Percentiles rank a stretch among this genome's conserved stretches.
phyloP scores from a whole-genome alignment of 2,113 vertebrate species.

The Plecotus auritus region DNA sequence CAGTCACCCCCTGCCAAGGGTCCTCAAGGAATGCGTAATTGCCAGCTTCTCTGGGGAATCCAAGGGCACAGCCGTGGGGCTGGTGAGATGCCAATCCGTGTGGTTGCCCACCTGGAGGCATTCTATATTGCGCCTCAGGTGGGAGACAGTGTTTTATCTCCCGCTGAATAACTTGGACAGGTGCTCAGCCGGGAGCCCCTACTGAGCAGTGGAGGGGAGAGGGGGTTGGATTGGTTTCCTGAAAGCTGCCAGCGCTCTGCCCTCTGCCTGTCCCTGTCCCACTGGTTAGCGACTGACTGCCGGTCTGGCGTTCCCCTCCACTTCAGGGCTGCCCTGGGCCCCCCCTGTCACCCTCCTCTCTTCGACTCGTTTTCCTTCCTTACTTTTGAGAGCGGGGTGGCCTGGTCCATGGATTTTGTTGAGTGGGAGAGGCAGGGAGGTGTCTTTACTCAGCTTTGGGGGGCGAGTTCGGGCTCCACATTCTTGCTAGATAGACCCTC shows the following conservation, averaged over 20 bases:
- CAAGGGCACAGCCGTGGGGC: neutral
- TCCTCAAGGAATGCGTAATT: neutral
- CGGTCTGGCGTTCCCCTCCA: neutral
- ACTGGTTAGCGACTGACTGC: neutral
- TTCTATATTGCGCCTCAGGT: neutral
- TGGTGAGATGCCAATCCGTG: neutral
- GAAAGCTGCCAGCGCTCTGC: neutral
- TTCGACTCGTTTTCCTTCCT: neutral
- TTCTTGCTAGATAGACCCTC: neutral
- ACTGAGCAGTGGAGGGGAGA: neutral
- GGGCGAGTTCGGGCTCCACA: neutral
- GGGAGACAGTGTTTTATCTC: neutral
- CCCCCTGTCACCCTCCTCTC: neutral
- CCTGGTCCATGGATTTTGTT: neutral
- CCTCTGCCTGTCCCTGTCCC: neutral
- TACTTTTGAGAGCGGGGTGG: neutral
- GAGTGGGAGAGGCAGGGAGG: neutral
- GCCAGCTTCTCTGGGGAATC: neutral
- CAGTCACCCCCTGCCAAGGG: neutral
- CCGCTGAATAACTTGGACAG: slow-evolving; percentile 31
- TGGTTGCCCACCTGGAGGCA: neutral
- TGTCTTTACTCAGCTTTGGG: neutral
- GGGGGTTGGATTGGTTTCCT: neutral
- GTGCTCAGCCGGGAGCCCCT: neutral
- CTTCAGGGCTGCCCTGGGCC: neutral